Evolutionary conservation across 1,140 invertebrate genomes (phyloP), one percentile per base, ranked within the genome.

Genomic region (Dendrolimus punctatus): DNA sequence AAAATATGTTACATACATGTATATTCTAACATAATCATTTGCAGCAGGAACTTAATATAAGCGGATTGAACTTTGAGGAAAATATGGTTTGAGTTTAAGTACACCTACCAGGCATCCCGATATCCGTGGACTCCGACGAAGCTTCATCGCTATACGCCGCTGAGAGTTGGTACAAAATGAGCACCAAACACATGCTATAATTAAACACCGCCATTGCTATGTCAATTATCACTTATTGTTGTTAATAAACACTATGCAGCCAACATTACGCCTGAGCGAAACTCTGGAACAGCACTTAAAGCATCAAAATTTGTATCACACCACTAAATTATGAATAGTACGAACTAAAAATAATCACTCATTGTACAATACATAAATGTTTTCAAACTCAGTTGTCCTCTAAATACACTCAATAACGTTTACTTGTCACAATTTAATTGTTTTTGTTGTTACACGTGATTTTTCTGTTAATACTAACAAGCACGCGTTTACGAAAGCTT

Each of bases 161-260:
- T n/a, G 78, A 74, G 36, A 81, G 62, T 57, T 79, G 78, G 65
- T 80, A 83, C 56, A 85, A 62, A 52, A 85, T 57, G 49, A 85
- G 68, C 55, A 81, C 64, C 51, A 85, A 70, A 66, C 76, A 83
- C 68, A 85, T 54, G 71, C 76, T 71, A 72, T 79, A 76, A 78
- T 85, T 83, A 72, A 77, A 62, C 50, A 71, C 67, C 54, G 80
- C 80, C 81, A 85, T 85, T 53, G 57, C 68, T 62, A 55, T 71
- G 57, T 67, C 68, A 78, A 83, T 77, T 78, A 76, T 56, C 64
- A 76, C 69, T 58, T 73, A 73, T 71, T 68, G 55, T 53, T 63
- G 74, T 62, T 69, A 68, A 68, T 66, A 68, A 62, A 72, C 64
- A 69, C 67, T 59, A 71, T 58, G 53, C 68, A 71, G 67, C 70